Evolutionary conservation across 2,888 invertebrate species (phyloP).

Genomic region (Abscondita cerata): DNA sequence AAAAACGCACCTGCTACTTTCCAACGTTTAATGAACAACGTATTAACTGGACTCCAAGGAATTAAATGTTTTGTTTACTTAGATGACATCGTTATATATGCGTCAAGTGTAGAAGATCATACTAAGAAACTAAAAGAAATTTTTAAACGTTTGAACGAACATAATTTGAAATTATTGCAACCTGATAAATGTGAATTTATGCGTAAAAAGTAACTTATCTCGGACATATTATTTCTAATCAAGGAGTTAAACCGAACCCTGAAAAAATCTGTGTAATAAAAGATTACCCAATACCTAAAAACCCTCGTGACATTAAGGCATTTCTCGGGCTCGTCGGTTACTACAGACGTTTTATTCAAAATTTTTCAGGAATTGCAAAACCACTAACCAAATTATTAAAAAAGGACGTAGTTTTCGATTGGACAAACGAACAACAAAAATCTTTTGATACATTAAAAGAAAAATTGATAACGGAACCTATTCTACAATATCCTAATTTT

Average conservation of each 20-base stretch:
- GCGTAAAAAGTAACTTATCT: constrained; percentile 49
- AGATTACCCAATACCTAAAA: constrained; percentile 43
- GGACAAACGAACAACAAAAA: too few relatives aligned
- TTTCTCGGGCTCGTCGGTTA: not conserved
- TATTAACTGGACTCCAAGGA: not conserved
- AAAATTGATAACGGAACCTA: not conserved
- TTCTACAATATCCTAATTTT: constrained; percentile 10
- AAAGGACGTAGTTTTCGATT: not conserved
- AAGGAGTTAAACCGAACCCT: constrained; percentile 51
- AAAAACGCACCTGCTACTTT: constrained; percentile 1
- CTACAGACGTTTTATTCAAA: not conserved
- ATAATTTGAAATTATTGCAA: constrained; percentile 43
- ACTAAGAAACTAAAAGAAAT: not conserved
- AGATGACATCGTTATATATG: not conserved
- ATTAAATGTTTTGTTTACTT: not conserved
- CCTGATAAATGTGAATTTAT: constrained; percentile 51
- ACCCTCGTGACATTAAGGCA: not conserved
- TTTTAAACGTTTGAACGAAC: not conserved
- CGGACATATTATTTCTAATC: constrained; percentile 50
- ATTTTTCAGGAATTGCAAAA: not conserved
- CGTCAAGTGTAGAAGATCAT: not conserved
- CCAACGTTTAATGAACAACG: constrained; percentile 9
- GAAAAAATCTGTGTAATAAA: constrained; percentile 41
- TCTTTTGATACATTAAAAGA: constrained; percentile 15
- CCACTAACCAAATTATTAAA: constrained; percentile 2